Base-by-base conservation (phyloP, 2,113 vertebrate species). In the Menura novaehollandiae region DNA sequence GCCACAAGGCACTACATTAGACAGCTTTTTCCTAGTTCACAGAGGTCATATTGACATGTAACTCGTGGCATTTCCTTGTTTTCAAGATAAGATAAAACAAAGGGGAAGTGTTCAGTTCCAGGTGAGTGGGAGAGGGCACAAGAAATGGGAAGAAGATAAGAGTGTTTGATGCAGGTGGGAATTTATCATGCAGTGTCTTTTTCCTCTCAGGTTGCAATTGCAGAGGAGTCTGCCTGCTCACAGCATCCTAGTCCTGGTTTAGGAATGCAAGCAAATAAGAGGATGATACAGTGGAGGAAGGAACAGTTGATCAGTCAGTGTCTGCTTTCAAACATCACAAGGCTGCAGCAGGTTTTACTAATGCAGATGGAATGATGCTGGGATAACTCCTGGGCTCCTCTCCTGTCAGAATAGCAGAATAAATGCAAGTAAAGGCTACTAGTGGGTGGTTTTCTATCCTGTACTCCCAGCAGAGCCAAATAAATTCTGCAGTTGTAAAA, bases 31-130 rank as follows among this genome's bases (percentile, higher is more conserved):
- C 96, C 91, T 92, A 97, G 97, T 98, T 98, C 97, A 97, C 98
- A 98, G 87, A 96, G 98, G 98, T 98, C 97, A 98, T 98, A 98
- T 98, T 98, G 98, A 98, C 98, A 97, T 97, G 95, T 93, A 97
- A 91, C 97, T 97, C 81, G 32, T 97, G 98, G 98, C 97, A 98
- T 98, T 98, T 98, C 98, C 98, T 98, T 97, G 96, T 97, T 96
- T 94, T 91, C 90, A 94, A 98, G 98, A 98, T 98, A 98, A 98
- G 98, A 98, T 98, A 98, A 97, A 97, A 95, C 95, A 72, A 89
- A 98, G 97, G 97, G 98, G 98, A 98, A 98, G 98, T 96, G 97
- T 97, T 98, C 64, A 78, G 97, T 98, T 98, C 98, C 98, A 98
- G 98, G 97, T 98, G 98, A 98, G 96, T 96, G 97, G 94, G 92